Percentiles rank a stretch among this genome's conserved stretches.
phyloP scores from a whole-genome alignment of 1,140 invertebrate species.

The Drosophila busckii region DNA sequence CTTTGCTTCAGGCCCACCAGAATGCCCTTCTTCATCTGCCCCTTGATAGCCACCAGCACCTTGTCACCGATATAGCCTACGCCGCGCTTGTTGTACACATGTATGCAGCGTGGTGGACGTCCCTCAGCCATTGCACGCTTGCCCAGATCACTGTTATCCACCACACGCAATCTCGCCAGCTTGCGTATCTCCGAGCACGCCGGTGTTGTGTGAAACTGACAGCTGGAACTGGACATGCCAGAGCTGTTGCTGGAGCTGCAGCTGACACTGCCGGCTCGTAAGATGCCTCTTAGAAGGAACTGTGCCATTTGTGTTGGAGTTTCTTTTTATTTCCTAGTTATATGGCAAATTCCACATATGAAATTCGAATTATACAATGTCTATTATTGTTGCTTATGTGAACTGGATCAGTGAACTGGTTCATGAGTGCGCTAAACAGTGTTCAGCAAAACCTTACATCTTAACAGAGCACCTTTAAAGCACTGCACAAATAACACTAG shows the following conservation, averaged over 20 bases:
- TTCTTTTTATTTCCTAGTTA: too few species aligned
- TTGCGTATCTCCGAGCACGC: constrained; percentile 83
- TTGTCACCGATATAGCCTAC: constrained; percentile 86
- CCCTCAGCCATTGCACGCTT: constrained; percentile 96
- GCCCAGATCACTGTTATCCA: constrained; percentile 97
- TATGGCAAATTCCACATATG: too few species aligned
- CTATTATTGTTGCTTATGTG: too few species aligned
- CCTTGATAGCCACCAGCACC: constrained; percentile 97
- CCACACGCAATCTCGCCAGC: constrained; percentile 90
- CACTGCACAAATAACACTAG: too few species aligned
- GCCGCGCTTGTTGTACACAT: constrained; percentile 90
- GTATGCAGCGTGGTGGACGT: constrained; percentile 92
- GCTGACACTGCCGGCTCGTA: constrained; percentile 14
- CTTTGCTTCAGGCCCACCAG: constrained; percentile 94
- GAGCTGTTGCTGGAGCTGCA: constrained; percentile 12
- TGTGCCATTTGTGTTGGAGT: constrained; percentile 37
- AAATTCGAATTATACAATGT: too few species aligned
- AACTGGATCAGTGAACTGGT: too few species aligned
- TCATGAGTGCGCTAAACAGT: too few species aligned
- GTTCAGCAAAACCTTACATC: too few species aligned
- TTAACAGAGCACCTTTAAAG: too few species aligned
- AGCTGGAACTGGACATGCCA: constrained; percentile 1
- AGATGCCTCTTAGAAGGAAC: constrained; percentile 18
- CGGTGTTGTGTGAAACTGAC: constrained; percentile 81
- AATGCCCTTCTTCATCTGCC: constrained; percentile 97